Evolutionary conservation across 2,113 vertebrate genomes (phyloP), one percentile per base, ranked within the genome.

Genomic region (Neofelis nebulosa): DNA sequence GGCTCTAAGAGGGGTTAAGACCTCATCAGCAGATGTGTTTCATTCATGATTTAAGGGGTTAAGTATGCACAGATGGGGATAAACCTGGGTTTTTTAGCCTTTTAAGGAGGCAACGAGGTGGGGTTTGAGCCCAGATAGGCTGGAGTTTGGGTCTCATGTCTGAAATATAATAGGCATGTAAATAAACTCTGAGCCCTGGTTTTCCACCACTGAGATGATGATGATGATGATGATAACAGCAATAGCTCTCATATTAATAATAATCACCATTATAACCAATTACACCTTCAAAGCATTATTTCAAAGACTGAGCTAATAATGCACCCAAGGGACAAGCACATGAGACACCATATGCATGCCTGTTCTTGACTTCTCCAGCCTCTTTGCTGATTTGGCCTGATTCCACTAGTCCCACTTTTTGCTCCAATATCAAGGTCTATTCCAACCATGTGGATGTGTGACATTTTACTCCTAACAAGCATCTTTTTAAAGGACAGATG

Each of bases 261-360:
- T 57, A 25, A 71, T 57, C 5, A 83, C 38, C 3, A 25, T 57
- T 50, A 27, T 19, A 74, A 83, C 33, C 87, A 89, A 36, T 55
- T 33, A 31, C 0, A 52, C 8, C 0, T 87, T 95, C 45, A 65
- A 1, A 80, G 31, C n/a, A 80, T 92, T 61, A 89, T 73, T 95
- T 89, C 87, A 83, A 94, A 95, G 68, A 29, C 57, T 57, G 52
- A 96, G 41, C 10, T 78, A 89, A 55, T 27, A 50, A 96, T 15
- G 50, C 23, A 66, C 10, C 6, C 13, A 33, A 65, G 36, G 65
- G 41, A 68, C 3, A 36, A 86, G 50, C 29, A 65, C 48, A 71
- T 29, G 1, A 68, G 41, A 36, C 4, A 38, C 19, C 31, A 7
- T 12, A 19, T 12, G 48, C 81, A 52, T 69, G 8, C 21, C 78